phyloP scores from a whole-genome alignment of 2,113 vertebrate species.

The Benitochromis conjunctus region DNA sequence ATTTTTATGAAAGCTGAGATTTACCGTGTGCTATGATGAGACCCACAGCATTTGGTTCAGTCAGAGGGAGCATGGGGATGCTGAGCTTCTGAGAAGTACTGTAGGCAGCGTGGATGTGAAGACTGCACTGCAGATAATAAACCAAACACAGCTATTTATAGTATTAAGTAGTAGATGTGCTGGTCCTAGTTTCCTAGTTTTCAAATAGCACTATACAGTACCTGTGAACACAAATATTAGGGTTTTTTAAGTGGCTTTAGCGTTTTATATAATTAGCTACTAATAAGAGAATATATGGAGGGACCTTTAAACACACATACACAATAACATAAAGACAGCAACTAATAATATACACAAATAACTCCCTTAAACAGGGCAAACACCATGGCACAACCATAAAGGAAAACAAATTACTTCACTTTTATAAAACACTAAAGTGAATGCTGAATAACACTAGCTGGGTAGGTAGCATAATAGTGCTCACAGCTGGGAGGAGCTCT shows the following conservation, averaged over 20 bases:
- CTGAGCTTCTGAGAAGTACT: slow-evolving; percentile 85
- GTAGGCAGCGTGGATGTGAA: slow-evolving; percentile 91
- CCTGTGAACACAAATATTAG: background rate
- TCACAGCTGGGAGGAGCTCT: background rate
- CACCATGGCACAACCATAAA: too few relatives aligned
- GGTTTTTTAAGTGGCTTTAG: background rate
- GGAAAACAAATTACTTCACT: too few relatives aligned
- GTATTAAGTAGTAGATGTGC: background rate
- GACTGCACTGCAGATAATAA: slow-evolving; percentile 80
- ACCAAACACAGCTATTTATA: background rate
- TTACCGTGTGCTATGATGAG: slow-evolving; percentile 91
- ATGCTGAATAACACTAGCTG: background rate
- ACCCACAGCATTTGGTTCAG: slow-evolving; percentile 88
- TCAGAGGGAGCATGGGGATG: slow-evolving; percentile 85
- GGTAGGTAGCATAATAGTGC: background rate
- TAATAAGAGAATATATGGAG: background rate
- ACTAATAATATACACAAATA: background rate
- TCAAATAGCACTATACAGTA: rapidly evolving
- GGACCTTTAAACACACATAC: background rate
- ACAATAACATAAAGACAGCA: background rate
- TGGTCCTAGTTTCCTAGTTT: background rate
- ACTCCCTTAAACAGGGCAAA: background rate
- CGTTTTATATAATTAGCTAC: background rate
- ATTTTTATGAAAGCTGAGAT: background rate
- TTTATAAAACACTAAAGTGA: background rate